Conservation (phyloP, 2,888 invertebrate species). For the Mystacides longicornis region DNA sequence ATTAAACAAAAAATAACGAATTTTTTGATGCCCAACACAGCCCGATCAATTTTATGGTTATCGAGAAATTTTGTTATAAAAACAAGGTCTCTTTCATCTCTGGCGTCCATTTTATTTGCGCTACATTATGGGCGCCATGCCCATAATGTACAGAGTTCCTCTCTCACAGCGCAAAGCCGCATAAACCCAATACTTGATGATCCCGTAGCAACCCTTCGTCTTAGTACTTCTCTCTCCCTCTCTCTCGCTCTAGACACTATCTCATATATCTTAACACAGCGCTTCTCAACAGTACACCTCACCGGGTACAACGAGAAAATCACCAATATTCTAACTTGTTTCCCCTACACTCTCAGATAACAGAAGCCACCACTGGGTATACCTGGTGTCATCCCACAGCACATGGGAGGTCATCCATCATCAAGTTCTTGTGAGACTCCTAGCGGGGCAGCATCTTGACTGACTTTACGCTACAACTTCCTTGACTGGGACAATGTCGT, state of each 20-base stretch:
- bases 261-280: constrained; percentile 26
- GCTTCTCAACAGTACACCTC: constrained; percentile 5
- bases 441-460: too few relatives aligned
- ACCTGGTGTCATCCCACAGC: too few relatives aligned
- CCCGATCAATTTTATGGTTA: not conserved
- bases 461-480: too few relatives aligned
- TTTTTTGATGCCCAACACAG: constrained; percentile 37
- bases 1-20: constrained; percentile 34
- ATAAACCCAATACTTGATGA: constrained; percentile 41
- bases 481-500: too few relatives aligned
- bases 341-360: too few relatives aligned
- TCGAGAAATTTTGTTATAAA: constrained; percentile 10
- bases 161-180: constrained; percentile 28
- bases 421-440: too few relatives aligned
- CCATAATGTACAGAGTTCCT: constrained; percentile 40
- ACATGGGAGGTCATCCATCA: too few relatives aligned
- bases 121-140: constrained; percentile 44
- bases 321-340: too few relatives aligned
- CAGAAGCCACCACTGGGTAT: too few relatives aligned
- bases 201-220: constrained; percentile 54
- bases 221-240: constrained; percentile 51
- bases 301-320: not conserved
- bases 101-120: constrained; percentile 45
- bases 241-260: constrained; percentile 40
- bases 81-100: constrained; percentile 33